These are phyloP conservation scores for Corydoras maculifer DNA, from an alignment of 2,113 vertebrate genomes.

Conservation along the genomic window DNA sequence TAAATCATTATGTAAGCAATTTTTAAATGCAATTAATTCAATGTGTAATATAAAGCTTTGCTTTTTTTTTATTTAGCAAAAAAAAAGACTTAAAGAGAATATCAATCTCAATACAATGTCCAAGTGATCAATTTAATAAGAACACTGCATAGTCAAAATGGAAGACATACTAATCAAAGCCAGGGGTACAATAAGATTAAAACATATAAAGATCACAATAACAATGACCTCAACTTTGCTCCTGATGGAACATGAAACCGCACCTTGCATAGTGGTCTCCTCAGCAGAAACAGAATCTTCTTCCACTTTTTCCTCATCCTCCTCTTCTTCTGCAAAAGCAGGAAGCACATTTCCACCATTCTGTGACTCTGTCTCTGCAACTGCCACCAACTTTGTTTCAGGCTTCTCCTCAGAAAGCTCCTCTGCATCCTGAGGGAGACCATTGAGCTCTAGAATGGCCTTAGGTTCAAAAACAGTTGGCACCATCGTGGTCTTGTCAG, in stretches of 20 bases:
- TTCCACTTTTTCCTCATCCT: constrained; percentile 44
- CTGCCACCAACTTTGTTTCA: constrained; percentile 67
- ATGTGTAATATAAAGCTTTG: too few species aligned
- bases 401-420: constrained; percentile 57
- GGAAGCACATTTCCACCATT: constrained; percentile 36
- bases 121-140: too few species aligned
- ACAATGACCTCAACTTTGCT: neutral
- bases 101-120: too few species aligned
- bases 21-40: too few species aligned
- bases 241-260: neutral
- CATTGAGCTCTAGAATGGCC: constrained; percentile 64
- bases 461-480: constrained; percentile 29
- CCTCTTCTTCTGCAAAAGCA: constrained; percentile 25
- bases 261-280: constrained; percentile 77
- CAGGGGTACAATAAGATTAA: too few species aligned
- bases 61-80: too few species aligned
- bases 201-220: neutral
- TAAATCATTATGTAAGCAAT: too few species aligned
- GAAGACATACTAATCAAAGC: too few species aligned
- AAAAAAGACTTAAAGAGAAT: too few species aligned
- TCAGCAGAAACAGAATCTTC: constrained; percentile 51
- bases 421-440: constrained; percentile 65
- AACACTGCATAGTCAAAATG: too few species aligned
- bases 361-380: constrained; percentile 67
- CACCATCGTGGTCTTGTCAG: constrained; percentile 16